Evolutionary conservation across 2,797 vertebrate genomes (phyloP).

Genomic region (Scleropages formosus): DNA sequence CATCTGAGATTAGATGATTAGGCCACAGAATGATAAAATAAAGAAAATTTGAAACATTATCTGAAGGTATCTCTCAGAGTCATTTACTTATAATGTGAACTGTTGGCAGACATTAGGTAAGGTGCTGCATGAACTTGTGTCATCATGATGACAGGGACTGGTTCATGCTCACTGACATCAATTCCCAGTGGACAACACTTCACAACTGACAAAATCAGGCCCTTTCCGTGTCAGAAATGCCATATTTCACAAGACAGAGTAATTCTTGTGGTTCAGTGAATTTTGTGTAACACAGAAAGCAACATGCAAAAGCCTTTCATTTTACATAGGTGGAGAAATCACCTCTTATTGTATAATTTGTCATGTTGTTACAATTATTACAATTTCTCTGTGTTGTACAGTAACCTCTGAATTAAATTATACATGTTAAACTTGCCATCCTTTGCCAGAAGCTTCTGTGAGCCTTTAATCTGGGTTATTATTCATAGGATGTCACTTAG

Average conservation of each 20-base stretch:
- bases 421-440: not conserved
- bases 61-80: constrained; percentile 1
- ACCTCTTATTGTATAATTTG: not conserved
- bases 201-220: not conserved
- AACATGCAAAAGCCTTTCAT: not conserved
- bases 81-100: not conserved
- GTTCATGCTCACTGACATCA: not conserved
- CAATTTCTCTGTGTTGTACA: too few relatives aligned
- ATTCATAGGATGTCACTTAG: not conserved
- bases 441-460: not conserved
- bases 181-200: not conserved
- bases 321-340: not conserved
- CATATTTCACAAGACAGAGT: constrained; percentile 7
- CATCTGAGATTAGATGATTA: not conserved
- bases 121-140: not conserved
- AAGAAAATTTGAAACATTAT: too few relatives aligned
- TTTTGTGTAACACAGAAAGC: not conserved
- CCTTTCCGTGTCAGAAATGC: constrained; percentile 1
- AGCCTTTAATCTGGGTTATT: not conserved
- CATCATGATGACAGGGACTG: not conserved
- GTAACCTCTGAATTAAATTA: not conserved
- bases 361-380: too few relatives aligned
- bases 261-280: not conserved
- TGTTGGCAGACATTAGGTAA: not conserved
- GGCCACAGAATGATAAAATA: too few relatives aligned